Conservation (phyloP, 2,113 vertebrate species). For the Dendrocopos noguchii region DNA sequence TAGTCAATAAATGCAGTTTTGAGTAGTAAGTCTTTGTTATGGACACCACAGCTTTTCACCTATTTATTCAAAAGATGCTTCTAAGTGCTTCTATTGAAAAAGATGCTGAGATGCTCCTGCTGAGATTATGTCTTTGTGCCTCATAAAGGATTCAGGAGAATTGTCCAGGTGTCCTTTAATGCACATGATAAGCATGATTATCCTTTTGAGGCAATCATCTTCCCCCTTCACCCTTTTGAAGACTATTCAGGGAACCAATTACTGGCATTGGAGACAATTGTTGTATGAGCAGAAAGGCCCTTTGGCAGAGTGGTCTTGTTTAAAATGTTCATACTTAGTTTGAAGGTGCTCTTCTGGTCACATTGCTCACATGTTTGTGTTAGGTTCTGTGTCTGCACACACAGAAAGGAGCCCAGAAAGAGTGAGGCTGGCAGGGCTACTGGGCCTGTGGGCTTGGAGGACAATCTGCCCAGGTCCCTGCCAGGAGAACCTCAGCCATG, state of each 20-base stretch:
- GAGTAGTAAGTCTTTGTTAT: neutral
- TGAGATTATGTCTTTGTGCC: slow-evolving; percentile 30
- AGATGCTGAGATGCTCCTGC: neutral
- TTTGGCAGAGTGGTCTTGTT: slow-evolving; percentile 1
- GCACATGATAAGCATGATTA: slow-evolving; percentile 9
- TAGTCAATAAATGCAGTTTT: slow-evolving; percentile 30
- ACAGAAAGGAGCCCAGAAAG: neutral
- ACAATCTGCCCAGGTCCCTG: neutral
- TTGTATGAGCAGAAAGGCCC: neutral
- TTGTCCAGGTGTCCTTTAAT: slow-evolving; percentile 29
- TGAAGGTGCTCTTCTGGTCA: neutral
- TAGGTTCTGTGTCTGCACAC: neutral
- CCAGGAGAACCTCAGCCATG: neutral
- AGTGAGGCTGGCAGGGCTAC: neutral
- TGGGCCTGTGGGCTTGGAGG: neutral
- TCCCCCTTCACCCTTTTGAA: slow-evolving; percentile 15
- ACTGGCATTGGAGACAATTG: neutral
- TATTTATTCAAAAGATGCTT: slow-evolving; percentile 16
- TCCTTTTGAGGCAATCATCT: neutral
- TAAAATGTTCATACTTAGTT: slow-evolving; percentile 4
- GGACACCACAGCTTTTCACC: neutral
- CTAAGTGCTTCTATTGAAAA: neutral
- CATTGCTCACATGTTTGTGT: neutral
- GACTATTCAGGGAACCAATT: slow-evolving; percentile 32
- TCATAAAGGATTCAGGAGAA: neutral